Evolutionary conservation across 2,797 vertebrate species (phyloP).

Genomic region (Micrastur ruficollis): DNA sequence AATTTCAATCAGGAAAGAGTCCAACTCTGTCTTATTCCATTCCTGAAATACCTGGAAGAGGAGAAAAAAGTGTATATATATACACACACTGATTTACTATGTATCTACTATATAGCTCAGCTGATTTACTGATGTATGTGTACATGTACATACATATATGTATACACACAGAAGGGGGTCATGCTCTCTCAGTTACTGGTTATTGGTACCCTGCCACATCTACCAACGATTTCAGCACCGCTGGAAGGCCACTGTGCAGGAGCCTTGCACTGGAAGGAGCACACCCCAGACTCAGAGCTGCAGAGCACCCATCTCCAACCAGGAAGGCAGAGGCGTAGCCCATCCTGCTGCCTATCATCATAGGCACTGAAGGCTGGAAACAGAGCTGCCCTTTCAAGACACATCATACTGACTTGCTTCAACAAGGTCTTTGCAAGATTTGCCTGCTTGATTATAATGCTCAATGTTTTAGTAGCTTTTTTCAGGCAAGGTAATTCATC

Average conservation of each 20-base stretch:
- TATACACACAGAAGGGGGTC: not conserved
- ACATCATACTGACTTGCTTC: not conserved
- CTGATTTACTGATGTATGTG: not conserved
- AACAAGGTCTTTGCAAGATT: not conserved
- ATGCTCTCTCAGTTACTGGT: not conserved
- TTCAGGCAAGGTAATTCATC: not conserved
- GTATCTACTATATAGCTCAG: not conserved
- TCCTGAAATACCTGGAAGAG: conserved; percentile 83
- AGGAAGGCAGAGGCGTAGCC: not conserved
- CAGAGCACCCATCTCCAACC: not conserved
- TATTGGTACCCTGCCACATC: not conserved
- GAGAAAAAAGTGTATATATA: not conserved
- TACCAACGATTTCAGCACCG: not conserved
- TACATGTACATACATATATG: not conserved
- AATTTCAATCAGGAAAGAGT: conserved; percentile 98
- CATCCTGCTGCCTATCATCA: not conserved
- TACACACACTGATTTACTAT: not conserved
- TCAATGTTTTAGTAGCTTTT: not conserved
- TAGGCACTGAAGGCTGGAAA: not conserved
- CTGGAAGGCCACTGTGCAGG: not conserved
- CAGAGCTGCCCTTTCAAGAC: not conserved
- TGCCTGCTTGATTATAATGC: not conserved
- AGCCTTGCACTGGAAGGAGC: not conserved
- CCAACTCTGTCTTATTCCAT: conserved; percentile 97
- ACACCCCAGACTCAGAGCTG: not conserved